phyloP scores from a whole-genome alignment of 2,888 invertebrate species.

The Polymixis lichenea region DNA sequence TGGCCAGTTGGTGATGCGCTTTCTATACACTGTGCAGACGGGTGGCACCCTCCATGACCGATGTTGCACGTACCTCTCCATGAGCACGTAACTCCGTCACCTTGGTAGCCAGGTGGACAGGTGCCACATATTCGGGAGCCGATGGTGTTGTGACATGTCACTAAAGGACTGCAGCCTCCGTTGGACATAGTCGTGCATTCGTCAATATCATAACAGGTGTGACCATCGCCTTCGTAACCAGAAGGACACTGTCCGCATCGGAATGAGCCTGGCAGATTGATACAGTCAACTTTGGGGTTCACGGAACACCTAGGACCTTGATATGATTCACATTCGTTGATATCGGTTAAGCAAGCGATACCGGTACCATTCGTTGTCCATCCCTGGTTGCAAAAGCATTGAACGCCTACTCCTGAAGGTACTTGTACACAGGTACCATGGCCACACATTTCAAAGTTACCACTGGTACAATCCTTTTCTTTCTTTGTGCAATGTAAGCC shows the following conservation, averaged over 20 bases:
- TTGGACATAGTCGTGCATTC: slow-evolving; percentile 96
- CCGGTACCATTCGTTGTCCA: slow-evolving; percentile 94
- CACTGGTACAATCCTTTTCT: slow-evolving; percentile 93
- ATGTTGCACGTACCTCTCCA: slow-evolving; percentile 92
- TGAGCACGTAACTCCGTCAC: slow-evolving; percentile 94
- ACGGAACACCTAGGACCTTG: slow-evolving; percentile 94
- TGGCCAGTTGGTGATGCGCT: slow-evolving; percentile 90
- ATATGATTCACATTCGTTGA: slow-evolving; percentile 95
- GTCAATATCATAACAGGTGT: slow-evolving; percentile 96
- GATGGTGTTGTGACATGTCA: slow-evolving; percentile 96
- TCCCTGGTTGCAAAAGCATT: slow-evolving; percentile 96
- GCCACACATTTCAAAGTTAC: slow-evolving; percentile 95
- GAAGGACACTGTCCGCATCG: slow-evolving; percentile 96
- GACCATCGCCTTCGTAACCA: slow-evolving; percentile 97
- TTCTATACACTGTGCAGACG: slow-evolving; percentile 94
- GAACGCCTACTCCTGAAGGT: slow-evolving; percentile 92
- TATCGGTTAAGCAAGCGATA: slow-evolving; percentile 95
- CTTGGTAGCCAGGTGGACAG: slow-evolving; percentile 97
- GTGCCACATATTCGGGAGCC: slow-evolving; percentile 96
- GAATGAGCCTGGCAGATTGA: slow-evolving; percentile 97
- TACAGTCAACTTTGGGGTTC: slow-evolving; percentile 95
- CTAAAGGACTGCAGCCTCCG: slow-evolving; percentile 97
- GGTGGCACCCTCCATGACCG: slow-evolving; percentile 97
- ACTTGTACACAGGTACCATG: slow-evolving; percentile 95
- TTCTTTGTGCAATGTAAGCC: slow-evolving; percentile 96